Conservation (phyloP, 2,888 invertebrate species). For the Proisotoma minuta region DNA sequence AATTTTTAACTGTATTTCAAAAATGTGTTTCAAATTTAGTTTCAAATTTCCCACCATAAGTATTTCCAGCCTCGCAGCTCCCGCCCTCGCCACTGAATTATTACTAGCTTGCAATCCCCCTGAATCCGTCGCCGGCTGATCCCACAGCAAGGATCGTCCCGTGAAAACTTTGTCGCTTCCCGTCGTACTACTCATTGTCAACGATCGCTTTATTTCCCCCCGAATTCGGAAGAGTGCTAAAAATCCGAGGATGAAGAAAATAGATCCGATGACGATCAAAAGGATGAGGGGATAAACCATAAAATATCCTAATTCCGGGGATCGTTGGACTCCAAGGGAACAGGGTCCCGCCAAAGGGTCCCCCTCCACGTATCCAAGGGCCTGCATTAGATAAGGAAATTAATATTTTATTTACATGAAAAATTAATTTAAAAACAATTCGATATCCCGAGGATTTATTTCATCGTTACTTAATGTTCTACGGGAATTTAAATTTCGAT, state of each 20-base stretch:
- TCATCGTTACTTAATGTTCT: too few relatives aligned
- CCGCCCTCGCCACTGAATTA: slow-evolving; percentile 36
- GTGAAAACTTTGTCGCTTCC: slow-evolving; percentile 43
- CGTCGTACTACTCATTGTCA: slow-evolving; percentile 37
- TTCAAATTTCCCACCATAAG: slow-evolving; percentile 56
- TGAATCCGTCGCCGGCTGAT: too few relatives aligned
- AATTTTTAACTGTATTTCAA: too few relatives aligned
- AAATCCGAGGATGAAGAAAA: slow-evolving; percentile 90
- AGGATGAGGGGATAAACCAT: slow-evolving; percentile 77
- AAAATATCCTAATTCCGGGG: slow-evolving; percentile 44
- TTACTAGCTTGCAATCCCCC: slow-evolving; percentile 35
- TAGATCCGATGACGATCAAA: slow-evolving; percentile 83
- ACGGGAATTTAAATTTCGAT: too few relatives aligned
- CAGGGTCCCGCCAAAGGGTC: slow-evolving; percentile 45
- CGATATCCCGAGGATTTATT: too few relatives aligned
- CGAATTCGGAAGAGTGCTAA: slow-evolving; percentile 92
- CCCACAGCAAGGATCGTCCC: slow-evolving; percentile 43
- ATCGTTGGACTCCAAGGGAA: slow-evolving; percentile 36
- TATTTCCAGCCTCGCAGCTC: slow-evolving; percentile 45
- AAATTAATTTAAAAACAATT: too few relatives aligned
- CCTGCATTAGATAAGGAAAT: too few relatives aligned
- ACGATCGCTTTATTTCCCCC: slow-evolving; percentile 45
- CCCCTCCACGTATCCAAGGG: slow-evolving; percentile 93
- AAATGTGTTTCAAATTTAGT: too few relatives aligned
- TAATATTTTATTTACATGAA: too few relatives aligned